Evolutionary conservation across 2,888 invertebrate species (phyloP), one percentile per base, ranked within the genome.

Genomic region (Microplitis deprimator): DNA sequence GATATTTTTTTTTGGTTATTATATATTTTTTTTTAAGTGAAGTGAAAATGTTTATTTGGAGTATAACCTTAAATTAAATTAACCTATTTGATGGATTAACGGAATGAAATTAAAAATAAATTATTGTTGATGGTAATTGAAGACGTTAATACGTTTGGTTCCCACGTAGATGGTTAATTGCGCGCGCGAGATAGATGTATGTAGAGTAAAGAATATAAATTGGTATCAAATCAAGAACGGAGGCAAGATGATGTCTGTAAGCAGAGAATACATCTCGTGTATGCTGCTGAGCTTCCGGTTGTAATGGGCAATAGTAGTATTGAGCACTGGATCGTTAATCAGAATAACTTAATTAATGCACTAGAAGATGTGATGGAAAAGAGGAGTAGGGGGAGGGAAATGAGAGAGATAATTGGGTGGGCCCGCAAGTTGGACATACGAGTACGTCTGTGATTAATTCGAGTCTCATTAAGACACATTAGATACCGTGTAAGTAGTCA

Each of bases 261-360:
- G 29, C 29, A 50, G 4, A 13, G 50, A 8, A 13, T 10, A 50
- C 5, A 50, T 50, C 50, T 50, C 50, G 10, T 50, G 13, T 50
- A 50, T 50, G 13, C 8, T 50, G 13, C 62, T 73, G 73, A 79
- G 76, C 77, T 79, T 73, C 72, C 77, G 75, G 73, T 74, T 68
- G 61, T 68, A 60, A 40, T 68, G 68, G 61, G 38, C 38, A 8
- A 40, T 70, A 38, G 20, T 68, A 17, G 60, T 17, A 60, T 62
- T 62, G 68, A 41, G 75, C 65, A 62, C 40, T 61, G 39, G 73
- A 82, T 82, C 83, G 82, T 84, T 60, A 79, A 77, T 86, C 85
- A 87, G 87, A 87, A 86, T 87, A 86, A 86, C 86, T 86, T 87
- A 86, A 87, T 87, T 87, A 87, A 85, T 87, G 84, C 84, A 70